phyloP scores from a whole-genome alignment of 2,888 invertebrate genomes.

The Gandaritis pyraliata region DNA sequence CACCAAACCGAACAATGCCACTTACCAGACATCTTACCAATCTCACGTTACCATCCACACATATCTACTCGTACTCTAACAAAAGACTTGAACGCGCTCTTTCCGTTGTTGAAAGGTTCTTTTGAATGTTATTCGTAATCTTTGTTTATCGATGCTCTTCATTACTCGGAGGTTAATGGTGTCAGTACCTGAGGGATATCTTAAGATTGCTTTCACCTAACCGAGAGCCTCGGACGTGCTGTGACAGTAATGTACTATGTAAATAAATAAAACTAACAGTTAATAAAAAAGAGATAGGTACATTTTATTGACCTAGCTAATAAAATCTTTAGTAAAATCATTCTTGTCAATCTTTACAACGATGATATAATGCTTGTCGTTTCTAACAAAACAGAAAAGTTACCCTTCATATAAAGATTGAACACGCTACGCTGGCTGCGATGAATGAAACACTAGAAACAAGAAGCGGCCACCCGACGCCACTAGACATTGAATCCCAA shows the following conservation, averaged over 20 bases:
- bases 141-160: slow-evolving; percentile 14
- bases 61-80: slow-evolving; percentile 26
- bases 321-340: no score
- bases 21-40: slow-evolving; percentile 16
- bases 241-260: not conserved
- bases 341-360: no score
- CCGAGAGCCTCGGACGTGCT: not conserved
- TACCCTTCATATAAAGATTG: not conserved
- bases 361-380: no score
- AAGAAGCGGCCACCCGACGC: slow-evolving; percentile 4
- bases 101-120: slow-evolving; percentile 3
- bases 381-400: no score
- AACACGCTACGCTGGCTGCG: no score
- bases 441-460: not conserved
- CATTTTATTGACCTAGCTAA: no score
- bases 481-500: slow-evolving; percentile 17
- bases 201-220: slow-evolving; percentile 4
- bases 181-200: slow-evolving; percentile 11
- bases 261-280: not conserved
- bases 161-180: slow-evolving; percentile 18
- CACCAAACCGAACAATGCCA: slow-evolving; percentile 25
- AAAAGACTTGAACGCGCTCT: slow-evolving; percentile 43
- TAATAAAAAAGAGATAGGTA: no score
- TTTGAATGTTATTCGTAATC: slow-evolving; percentile 14
- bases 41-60: slow-evolving; percentile 4